These are phyloP conservation scores for Scleropages formosus DNA, from an alignment of 2,797 vertebrate genomes.

Conservation along the genomic window DNA sequence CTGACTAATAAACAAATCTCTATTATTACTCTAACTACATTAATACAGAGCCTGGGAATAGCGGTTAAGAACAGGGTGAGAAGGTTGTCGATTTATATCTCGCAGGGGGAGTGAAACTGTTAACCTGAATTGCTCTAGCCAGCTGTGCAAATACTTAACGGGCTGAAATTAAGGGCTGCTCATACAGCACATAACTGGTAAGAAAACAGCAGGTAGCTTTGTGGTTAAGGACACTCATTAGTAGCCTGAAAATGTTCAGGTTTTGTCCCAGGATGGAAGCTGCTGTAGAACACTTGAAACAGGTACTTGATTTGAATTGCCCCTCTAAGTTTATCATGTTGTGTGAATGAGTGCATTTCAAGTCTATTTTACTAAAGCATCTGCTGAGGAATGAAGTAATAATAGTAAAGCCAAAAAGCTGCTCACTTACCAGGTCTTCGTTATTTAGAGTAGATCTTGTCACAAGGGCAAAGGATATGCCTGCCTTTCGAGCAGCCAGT, in stretches of 20 bases:
- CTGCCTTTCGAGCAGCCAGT: slow-evolving; percentile 96
- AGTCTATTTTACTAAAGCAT: no score
- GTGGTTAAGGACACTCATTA: no score
- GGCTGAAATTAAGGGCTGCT: background rate
- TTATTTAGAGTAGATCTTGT: slow-evolving; percentile 90
- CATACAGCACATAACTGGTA: no score
- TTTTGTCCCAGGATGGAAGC: no score
- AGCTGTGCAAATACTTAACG: background rate
- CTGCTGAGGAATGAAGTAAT: no score
- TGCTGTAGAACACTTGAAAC: no score
- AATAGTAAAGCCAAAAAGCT: slow-evolving; percentile 1
- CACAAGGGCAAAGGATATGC: slow-evolving; percentile 92
- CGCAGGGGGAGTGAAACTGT: background rate
- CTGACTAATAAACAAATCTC: slow-evolving; percentile 3
- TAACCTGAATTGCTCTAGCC: slow-evolving; percentile 1
- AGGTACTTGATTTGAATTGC: no score
- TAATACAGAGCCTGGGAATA: background rate
- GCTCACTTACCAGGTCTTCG: slow-evolving; percentile 91
- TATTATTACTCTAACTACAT: background rate
- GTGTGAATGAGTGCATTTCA: no score
- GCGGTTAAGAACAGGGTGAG: slow-evolving; percentile 7
- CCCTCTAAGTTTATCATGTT: no score
- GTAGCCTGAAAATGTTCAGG: no score
- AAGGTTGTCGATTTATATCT: slow-evolving; percentile 6
- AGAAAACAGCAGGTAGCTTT: no score